Base-by-base conservation (phyloP, 2,888 invertebrate genomes). In the Odontomyia ornata region DNA sequence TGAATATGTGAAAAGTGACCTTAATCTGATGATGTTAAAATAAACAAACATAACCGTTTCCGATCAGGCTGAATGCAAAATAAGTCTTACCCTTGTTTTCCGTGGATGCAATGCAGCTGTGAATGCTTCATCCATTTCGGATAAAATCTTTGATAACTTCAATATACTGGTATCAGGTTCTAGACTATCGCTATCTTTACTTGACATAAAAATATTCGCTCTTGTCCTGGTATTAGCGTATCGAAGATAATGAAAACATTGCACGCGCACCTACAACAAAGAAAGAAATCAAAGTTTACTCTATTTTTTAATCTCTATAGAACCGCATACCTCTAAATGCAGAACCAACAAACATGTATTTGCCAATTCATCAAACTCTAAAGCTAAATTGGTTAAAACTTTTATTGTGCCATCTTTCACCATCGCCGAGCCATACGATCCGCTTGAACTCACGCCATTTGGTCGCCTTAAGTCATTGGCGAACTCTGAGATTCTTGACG, bases 161-260 rank as follows among this genome's bases (percentile, higher is more conserved):
- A 93, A 89, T 57, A 93, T 93, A 85, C 92, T 91, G 56, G 91
- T 90, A 87, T 93, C 93, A 7, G 93, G 92, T 81, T 94, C 94
- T 80, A 94, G 91, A 75, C 91, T 91, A 85, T 93, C 93, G 9
- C 21, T 21, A 82, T 92, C 91, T 79, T 91, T 91, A 56, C 84
- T 84, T 23, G 84, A 84, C 60, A 85, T 83, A 81, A 84, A 85
- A 78, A 83, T 84, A 77, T 85, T 82, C 60, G 82, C 82, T 46
- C 78, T 80, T 3, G 85, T 83, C 65, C 87, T 86, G 25, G 89
- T 88, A 56, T 90, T 86, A 9, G 76, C n/a, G 2, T 93, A 88
- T 0, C 90, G 89, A 80, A 98, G 88, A 88, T 96, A 97, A 88
- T 96, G 96, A 88, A 98, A 98, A 87, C 98, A 98, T 85, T 97